Evolutionary conservation across 37 sponge, comb jelly and placozoan species (phyloP).

Genomic region (Beroe ovata): DNA sequence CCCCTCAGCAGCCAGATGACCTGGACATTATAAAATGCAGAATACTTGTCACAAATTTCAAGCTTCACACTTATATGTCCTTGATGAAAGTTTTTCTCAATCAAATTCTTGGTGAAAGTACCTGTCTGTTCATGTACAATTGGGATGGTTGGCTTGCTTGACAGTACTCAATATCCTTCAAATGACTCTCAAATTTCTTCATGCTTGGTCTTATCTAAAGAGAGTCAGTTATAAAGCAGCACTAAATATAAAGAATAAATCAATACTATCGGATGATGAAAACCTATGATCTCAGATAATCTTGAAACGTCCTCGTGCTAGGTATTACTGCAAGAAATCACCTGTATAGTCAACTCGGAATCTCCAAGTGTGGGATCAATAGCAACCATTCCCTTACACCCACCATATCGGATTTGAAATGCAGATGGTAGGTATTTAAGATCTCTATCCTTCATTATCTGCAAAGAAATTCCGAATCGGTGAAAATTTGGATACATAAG

Average conservation of each 20-base stretch:
- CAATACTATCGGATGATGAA: too few species aligned
- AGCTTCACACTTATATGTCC: too few species aligned
- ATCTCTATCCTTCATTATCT: constrained; percentile 43
- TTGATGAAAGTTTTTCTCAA: too few species aligned
- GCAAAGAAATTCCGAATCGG: neutral
- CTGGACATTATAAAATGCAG: too few species aligned
- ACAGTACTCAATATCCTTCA: constrained; percentile 59
- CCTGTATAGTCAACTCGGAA: constrained; percentile 7
- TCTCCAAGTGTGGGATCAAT: constrained; percentile 31
- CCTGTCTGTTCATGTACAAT: constrained; percentile 68
- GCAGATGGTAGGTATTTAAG: constrained; percentile 65
- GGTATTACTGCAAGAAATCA: neutral
- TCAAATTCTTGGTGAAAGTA: too few species aligned
- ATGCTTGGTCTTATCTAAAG: constrained; percentile 68
- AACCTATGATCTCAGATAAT: too few species aligned
- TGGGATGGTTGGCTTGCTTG: constrained; percentile 3
- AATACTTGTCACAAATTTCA: too few species aligned
- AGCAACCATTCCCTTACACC: constrained; percentile 71
- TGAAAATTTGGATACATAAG: too few species aligned
- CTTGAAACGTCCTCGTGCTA: neutral
- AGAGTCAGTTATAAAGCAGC: too few species aligned
- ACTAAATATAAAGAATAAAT: too few species aligned
- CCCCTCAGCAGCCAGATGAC: constrained; percentile 49
- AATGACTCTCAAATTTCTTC: constrained; percentile 63
- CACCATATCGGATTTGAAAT: constrained; percentile 69